Percentiles rank a stretch among this genome's conserved stretches.
Evolutionary conservation across 1,140 invertebrate species (phyloP).

Genomic region (Aphelenchoides besseyi): DNA sequence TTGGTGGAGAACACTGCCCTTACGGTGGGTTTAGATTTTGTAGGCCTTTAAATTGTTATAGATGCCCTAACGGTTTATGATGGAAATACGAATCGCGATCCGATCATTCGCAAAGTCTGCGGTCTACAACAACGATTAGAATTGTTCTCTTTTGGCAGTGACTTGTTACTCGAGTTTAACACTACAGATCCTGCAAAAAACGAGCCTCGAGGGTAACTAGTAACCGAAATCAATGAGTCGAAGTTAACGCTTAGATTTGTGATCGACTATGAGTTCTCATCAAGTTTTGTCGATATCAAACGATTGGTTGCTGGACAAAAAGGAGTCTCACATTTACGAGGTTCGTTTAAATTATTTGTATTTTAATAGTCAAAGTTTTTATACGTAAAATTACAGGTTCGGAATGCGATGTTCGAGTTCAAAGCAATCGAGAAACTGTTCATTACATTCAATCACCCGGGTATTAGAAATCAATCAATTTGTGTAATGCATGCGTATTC

Average conservation of each 20-base stretch:
- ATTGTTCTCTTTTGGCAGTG: slow-evolving; percentile 54
- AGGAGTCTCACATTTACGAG: slow-evolving; percentile 57
- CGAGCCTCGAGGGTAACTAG: slow-evolving; percentile 52
- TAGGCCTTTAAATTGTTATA: too few species aligned
- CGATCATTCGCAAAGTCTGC: slow-evolving; percentile 92
- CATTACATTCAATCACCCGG: slow-evolving; percentile 58
- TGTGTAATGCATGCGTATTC: too few species aligned
- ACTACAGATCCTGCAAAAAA: slow-evolving; percentile 57
- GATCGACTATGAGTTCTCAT: slow-evolving; percentile 62
- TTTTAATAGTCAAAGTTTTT: too few species aligned
- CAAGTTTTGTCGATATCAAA: slow-evolving; percentile 51
- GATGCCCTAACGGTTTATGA: slow-evolving; percentile 94
- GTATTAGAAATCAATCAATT: too few species aligned
- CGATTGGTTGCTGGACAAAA: slow-evolving; percentile 44
- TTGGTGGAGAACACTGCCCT: slow-evolving; percentile 95
- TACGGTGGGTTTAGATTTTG: too few species aligned
- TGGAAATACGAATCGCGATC: slow-evolving; percentile 77
- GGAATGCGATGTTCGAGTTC: slow-evolving; percentile 60
- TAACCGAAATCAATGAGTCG: slow-evolving; percentile 10
- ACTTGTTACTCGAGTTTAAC: slow-evolving; percentile 59
- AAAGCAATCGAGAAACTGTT: slow-evolving; percentile 54
- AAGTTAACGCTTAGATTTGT: slow-evolving; percentile 40
- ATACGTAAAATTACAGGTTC: slow-evolving; percentile 27
- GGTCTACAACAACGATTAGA: slow-evolving; percentile 74
- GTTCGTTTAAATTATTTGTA: slow-evolving; percentile 3